phyloP scores from a whole-genome alignment of 2,797 vertebrate genomes.

The Tauraco hartlaubi region DNA sequence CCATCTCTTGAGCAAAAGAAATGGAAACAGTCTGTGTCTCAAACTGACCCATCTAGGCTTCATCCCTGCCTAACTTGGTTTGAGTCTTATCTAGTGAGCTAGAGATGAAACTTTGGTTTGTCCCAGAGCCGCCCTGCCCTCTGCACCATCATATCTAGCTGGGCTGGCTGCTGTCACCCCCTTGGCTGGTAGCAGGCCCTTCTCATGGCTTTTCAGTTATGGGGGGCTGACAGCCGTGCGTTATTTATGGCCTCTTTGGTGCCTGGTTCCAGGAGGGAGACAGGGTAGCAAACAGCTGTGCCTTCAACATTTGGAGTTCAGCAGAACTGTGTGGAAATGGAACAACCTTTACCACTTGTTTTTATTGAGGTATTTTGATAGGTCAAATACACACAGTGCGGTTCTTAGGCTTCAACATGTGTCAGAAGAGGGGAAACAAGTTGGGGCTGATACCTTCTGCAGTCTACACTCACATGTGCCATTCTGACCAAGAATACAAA shows the following conservation, averaged over 20 bases:
- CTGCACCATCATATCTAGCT: neutral
- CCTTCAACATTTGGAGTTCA: neutral
- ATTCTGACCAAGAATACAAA: neutral
- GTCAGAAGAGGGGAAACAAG: rapidly evolving
- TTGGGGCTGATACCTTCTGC: neutral
- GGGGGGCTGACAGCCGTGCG: neutral
- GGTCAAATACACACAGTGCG: too few species aligned
- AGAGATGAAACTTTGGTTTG: neutral
- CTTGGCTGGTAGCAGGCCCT: neutral
- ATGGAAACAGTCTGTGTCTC: neutral
- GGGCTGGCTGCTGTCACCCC: neutral
- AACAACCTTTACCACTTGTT: neutral
- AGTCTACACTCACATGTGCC: rapidly evolving
- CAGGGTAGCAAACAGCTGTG: neutral
- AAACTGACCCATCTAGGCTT: neutral
- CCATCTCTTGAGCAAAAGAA: neutral
- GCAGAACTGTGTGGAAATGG: neutral
- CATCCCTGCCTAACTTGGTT: neutral
- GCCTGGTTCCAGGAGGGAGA: neutral
- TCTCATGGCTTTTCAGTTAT: neutral
- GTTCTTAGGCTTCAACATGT: neutral
- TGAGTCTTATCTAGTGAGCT: neutral
- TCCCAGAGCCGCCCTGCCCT: neutral
- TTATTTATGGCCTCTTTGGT: neutral
- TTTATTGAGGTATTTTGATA: neutral